These are phyloP conservation scores for Oceanodroma leucorhoa DNA, from an alignment of 2,797 vertebrate genomes.

Conservation along the genomic window DNA sequence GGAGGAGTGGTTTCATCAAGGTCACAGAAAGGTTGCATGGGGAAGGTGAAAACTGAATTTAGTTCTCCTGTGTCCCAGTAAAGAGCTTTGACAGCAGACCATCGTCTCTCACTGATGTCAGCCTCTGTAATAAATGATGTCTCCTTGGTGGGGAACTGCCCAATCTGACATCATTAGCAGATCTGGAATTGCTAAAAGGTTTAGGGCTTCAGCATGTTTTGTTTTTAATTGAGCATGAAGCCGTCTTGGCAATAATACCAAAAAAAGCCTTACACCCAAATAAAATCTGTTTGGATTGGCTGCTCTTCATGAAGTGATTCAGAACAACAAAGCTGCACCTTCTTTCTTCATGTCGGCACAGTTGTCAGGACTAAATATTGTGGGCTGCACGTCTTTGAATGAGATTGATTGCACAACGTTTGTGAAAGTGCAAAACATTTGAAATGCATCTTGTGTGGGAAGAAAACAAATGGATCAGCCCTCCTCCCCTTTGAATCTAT, in stretches of 20 bases:
- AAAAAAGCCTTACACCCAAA: constrained; percentile 37
- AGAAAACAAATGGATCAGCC: neutral
- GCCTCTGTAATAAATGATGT: neutral
- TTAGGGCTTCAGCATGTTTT: constrained; percentile 39
- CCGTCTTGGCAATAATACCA: constrained; percentile 30
- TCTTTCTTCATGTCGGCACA: neutral
- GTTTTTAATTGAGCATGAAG: constrained; percentile 54
- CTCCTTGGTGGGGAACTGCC: constrained; percentile 37
- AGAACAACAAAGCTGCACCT: constrained; percentile 58
- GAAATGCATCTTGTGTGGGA: constrained; percentile 15
- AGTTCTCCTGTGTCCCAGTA: neutral
- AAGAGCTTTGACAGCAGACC: neutral
- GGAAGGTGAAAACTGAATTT: neutral
- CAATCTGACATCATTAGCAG: constrained; percentile 51
- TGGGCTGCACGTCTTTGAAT: neutral
- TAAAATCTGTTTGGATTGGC: constrained; percentile 62
- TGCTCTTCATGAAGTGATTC: constrained; percentile 24
- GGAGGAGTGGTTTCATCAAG: neutral
- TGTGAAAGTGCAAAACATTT: neutral
- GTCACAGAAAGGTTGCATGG: neutral
- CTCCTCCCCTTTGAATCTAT: neutral
- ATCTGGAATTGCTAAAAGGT: constrained; percentile 41
- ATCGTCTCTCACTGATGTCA: neutral
- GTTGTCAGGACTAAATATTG: constrained; percentile 10
- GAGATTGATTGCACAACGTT: constrained; percentile 1